Evolutionary conservation across 2,113 vertebrate species (phyloP), one percentile per base, ranked within the genome.

Genomic region (Triplophysa dalaica): DNA sequence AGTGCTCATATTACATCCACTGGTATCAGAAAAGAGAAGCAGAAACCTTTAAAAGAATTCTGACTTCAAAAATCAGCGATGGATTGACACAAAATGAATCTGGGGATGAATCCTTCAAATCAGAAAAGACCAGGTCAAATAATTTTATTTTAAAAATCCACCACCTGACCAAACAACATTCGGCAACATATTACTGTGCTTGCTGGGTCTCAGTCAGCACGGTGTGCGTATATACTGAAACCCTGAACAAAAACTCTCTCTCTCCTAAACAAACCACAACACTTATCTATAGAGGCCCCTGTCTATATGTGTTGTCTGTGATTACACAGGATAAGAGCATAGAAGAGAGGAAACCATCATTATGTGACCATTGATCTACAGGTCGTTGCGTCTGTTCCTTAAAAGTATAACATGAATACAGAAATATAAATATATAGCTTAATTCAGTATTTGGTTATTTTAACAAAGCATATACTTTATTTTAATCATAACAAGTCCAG

Each of bases 21-120:
- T 76, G 64, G 72, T 81, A 81, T 43, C 72, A 81, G 80, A 64
- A 63, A 19, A 81, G 75, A 60, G 70, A 75, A 2, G 24, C n/a
- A 21, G 79, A 81, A 75, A 22, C 48, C 22, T 50, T 81, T 1
- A 61, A 62, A n/a, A 76, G 64, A 69, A 45, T 81, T 50, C 65
- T 60, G 52, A 62, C 45, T 50, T 66, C 69, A 56, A 26, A 48
- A 10, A 78, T 70, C 50, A 56, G 41, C 2, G 14, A 62, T 61
- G 79, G 33, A 26, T 10, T 3, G 1, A 4, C n/a, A 13, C 3
- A 0, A 2, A 61, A 75, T 68, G 83, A 79, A 0, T 22, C 19
- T 58, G 70, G 58, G 45, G 78, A 26, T 67, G 21, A 54, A 1
- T 33, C 14, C 0, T 80, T 79, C 10, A n/a, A 60, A 45, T 65